Evolutionary conservation across 2,888 invertebrate species (phyloP).

Genomic region (Axea sp.): DNA sequence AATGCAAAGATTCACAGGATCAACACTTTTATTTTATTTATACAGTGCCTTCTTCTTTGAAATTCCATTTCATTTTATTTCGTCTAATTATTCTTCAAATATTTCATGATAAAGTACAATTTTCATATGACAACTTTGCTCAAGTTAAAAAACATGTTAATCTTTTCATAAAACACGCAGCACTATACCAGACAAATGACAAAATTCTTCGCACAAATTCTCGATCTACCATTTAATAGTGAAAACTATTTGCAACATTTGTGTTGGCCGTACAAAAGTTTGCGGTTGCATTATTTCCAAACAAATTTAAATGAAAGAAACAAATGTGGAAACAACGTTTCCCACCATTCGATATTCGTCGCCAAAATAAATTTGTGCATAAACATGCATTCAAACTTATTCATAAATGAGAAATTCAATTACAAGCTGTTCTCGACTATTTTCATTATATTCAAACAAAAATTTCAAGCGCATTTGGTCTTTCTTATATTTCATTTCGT

Average conservation of each 20-base stretch:
- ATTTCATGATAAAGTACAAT: neutral
- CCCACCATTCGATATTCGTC: constrained; percentile 42
- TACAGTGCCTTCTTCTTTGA: too few relatives aligned
- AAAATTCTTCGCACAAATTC: too few relatives aligned
- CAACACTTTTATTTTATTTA: too few relatives aligned
- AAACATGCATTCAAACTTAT: constrained; percentile 28
- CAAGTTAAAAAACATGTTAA: too few relatives aligned
- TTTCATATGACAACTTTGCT: neutral
- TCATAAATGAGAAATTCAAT: constrained; percentile 46
- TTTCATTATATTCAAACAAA: constrained; percentile 37
- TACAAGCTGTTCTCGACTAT: constrained; percentile 27
- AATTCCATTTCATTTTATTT: neutral
- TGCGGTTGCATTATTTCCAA: constrained; percentile 31
- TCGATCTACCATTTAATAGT: too few relatives aligned
- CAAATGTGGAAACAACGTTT: constrained; percentile 29
- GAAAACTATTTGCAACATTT: constrained; percentile 38
- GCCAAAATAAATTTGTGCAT: constrained; percentile 29
- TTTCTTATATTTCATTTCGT: constrained; percentile 1
- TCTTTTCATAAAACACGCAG: too few relatives aligned
- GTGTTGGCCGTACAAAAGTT: constrained; percentile 27
- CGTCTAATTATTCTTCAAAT: neutral
- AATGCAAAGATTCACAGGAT: too few relatives aligned
- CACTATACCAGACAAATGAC: too few relatives aligned
- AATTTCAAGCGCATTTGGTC: constrained; percentile 17
- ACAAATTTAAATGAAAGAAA: constrained; percentile 43